A percentile compares a stretch with the other conserved stretches of the same genome.
phyloP scores from a whole-genome alignment of 2,113 vertebrate species.

The Callithrix jacchus region DNA sequence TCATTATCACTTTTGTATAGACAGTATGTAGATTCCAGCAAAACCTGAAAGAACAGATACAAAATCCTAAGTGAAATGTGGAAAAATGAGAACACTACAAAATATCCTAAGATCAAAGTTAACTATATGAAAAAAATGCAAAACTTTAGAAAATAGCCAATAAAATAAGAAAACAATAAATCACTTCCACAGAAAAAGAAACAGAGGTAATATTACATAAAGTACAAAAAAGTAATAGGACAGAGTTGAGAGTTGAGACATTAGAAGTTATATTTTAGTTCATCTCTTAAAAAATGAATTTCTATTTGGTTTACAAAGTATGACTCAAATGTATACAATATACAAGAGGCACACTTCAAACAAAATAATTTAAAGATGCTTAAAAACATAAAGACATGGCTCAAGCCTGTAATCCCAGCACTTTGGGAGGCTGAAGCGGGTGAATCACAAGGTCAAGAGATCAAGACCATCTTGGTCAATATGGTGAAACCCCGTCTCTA shows the following conservation, averaged over 20 bases:
- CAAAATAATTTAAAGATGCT: not conserved
- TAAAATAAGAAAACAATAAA: not conserved
- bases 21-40: not conserved
- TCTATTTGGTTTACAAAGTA: not conserved
- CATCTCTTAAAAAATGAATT: not conserved
- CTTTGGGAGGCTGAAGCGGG: too few relatives aligned
- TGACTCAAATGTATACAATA: not conserved
- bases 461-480: too few relatives aligned
- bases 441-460: too few relatives aligned
- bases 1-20: not conserved
- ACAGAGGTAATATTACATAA: not conserved
- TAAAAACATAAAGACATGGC: not conserved
- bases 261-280: not conserved
- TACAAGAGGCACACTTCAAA: not conserved
- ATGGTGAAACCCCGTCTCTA: too few relatives aligned
- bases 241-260: not conserved
- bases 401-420: too few relatives aligned
- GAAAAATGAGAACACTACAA: not conserved
- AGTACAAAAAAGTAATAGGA: not conserved
- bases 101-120: not conserved
- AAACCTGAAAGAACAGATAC: not conserved
- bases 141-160: not conserved
- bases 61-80: not conserved
- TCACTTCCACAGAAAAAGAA: not conserved
- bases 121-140: not conserved